Percentiles rank a stretch among this genome's conserved stretches.
Conservation (phyloP, 2,888 invertebrate genomes). For the Agrochola circellaris region DNA sequence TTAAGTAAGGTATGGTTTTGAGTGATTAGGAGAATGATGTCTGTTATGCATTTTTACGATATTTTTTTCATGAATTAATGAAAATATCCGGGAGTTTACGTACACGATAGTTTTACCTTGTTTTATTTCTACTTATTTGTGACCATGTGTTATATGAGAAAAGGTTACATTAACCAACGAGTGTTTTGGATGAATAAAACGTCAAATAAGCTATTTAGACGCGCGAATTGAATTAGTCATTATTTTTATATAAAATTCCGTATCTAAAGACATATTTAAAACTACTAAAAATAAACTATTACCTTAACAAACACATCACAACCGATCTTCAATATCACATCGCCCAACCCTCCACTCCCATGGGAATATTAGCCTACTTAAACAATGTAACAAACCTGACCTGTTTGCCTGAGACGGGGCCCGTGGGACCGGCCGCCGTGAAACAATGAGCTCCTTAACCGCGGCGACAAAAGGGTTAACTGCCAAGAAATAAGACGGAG, state of each 20-base stretch:
- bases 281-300: not conserved
- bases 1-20: slow-evolving; percentile 9
- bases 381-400: slow-evolving; percentile 82
- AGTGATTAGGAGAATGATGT: slow-evolving; percentile 14
- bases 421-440: slow-evolving; percentile 77
- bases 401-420: slow-evolving; percentile 83
- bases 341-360: slow-evolving; percentile 70
- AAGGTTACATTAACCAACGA: no score
- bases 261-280: no score
- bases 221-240: no score
- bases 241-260: no score
- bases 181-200: no score
- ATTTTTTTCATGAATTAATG: no score
- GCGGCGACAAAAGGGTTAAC: slow-evolving; percentile 76
- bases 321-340: slow-evolving; percentile 38
- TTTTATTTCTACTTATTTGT: no score
- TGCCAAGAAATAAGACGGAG: slow-evolving; percentile 74
- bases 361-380: slow-evolving; percentile 83
- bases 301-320: slow-evolving; percentile 41
- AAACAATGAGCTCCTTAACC: slow-evolving; percentile 81
- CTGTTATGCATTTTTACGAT: no score
- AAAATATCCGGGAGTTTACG: no score
- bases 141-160: no score
- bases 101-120: no score
- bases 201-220: no score